Base-by-base conservation (phyloP, 2,113 vertebrate species). In the Chaetorhynchus papuensis region DNA sequence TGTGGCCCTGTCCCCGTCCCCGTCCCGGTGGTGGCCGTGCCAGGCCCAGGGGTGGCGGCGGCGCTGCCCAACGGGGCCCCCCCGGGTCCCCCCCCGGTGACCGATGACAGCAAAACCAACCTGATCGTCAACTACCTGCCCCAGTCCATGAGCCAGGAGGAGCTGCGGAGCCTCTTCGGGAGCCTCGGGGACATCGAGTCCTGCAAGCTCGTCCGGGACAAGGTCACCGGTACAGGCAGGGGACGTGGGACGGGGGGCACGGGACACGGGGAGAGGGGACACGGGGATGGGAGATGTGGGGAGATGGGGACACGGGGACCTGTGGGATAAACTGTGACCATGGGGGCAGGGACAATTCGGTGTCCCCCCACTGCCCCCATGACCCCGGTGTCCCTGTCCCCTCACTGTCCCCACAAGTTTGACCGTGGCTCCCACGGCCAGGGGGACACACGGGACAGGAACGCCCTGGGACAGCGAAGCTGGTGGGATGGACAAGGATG, bases 61-160 rank as follows among this genome's bases (percentile, higher is more conserved):
- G 98, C 97, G 96, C 99, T 97, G 98, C 99, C 80, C 74, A 99
- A 99, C 5, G 99, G 99, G 97, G 98, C 98, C 31, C 98, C 99
- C 95, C 98, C 99, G 57, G 99, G 98, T 13, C 63, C 63, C 77
- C 98, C 98, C 88, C 98, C 99, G 0, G 98, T 98, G 72, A 98
- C 98, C 15, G 99, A 99, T 4, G 99, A 99, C 98, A 99, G 99
- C 98, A 99, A 99, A 98, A 99, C 99, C 96, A 99, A 99, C 98
- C 98, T 99, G 97, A 99, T 99, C 54, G 99, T 99, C 97, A 99
- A 99, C 97, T 99, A 99, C 97, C 98, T 99, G 98, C 99, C 99
- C 91, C 99, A 99, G 98, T 99, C 99, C 97, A 99, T 99, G 99
- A 99, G 99, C 77, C 99, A 99, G 96, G 99, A 99, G 57, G 99